These are phyloP conservation scores for Alsophila aescularia DNA, from an alignment of 2,888 invertebrate genomes.

Conservation along the genomic window DNA sequence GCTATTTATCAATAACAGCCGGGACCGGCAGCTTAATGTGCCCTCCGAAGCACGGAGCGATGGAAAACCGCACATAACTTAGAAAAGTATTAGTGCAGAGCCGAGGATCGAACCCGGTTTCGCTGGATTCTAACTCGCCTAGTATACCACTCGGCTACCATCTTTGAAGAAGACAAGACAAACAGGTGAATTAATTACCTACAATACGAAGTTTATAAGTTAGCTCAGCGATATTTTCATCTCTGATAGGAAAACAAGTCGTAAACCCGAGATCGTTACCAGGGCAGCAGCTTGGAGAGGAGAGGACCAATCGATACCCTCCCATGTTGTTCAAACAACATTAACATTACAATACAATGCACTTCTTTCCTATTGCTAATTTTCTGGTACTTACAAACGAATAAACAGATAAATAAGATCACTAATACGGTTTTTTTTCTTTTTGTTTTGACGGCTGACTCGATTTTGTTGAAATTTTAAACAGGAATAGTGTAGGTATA, in stretches of 20 bases:
- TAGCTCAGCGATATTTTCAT: background rate
- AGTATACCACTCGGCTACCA: too few species aligned
- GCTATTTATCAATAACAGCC: too few species aligned
- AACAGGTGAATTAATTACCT: too few species aligned
- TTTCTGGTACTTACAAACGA: conserved; percentile 29
- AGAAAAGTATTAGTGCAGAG: too few species aligned
- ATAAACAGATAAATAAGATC: conserved; percentile 37
- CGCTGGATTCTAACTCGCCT: too few species aligned
- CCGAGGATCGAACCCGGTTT: too few species aligned
- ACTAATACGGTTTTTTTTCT: background rate
- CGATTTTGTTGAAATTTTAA: too few species aligned
- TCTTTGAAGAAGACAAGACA: too few species aligned
- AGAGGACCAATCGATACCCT: conserved; percentile 23
- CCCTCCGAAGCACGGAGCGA: too few species aligned
- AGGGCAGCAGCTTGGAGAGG: conserved; percentile 15
- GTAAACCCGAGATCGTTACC: conserved; percentile 12
- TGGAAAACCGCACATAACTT: too few species aligned
- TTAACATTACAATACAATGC: conserved; percentile 30
- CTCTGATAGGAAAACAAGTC: conserved; percentile 12
- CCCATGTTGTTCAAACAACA: conserved; percentile 16
- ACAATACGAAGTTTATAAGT: background rate
- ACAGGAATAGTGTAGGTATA: too few species aligned
- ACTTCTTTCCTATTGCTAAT: conserved; percentile 17
- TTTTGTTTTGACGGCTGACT: background rate
- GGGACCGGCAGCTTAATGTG: too few species aligned